These are phyloP conservation scores for Aspidiotus destructor DNA, from an alignment of 2,888 invertebrate species.

Conservation along the genomic window DNA sequence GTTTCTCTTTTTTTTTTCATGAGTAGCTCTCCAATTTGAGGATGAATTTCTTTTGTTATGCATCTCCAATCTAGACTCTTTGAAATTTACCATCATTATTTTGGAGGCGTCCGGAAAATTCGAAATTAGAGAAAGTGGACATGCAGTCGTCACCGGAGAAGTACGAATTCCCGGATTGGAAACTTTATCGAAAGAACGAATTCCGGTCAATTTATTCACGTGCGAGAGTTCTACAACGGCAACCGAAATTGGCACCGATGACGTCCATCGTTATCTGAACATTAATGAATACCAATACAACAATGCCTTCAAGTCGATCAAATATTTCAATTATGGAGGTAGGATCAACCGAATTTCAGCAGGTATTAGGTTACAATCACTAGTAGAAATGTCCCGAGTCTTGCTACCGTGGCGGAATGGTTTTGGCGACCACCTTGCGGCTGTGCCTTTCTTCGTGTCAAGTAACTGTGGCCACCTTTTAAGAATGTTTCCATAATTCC, in stretches of 20 bases:
- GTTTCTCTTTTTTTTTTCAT: background rate
- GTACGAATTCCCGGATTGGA: slow-evolving; percentile 51
- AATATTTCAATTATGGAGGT: slow-evolving; percentile 13
- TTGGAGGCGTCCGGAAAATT: slow-evolving; percentile 75
- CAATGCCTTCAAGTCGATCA: slow-evolving; percentile 52
- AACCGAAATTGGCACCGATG: slow-evolving; percentile 50
- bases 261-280: slow-evolving; percentile 77
- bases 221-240: slow-evolving; percentile 40
- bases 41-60: background rate
- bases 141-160: slow-evolving; percentile 68
- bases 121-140: slow-evolving; percentile 79
- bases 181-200: slow-evolving; percentile 47
- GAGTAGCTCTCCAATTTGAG: background rate
- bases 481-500: no score
- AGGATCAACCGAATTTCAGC: background rate
- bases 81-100: slow-evolving; percentile 71
- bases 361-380: background rate
- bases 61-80: slow-evolving; percentile 42
- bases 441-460: no score
- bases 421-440: no score
- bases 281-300: slow-evolving; percentile 79
- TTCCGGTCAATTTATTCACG: slow-evolving; percentile 45
- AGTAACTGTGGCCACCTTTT: no score
- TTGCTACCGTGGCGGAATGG: no score
- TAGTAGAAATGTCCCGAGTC: background rate